phyloP scores from a whole-genome alignment of 2,113 vertebrate species.

The Oncorhynchus clarkii region DNA sequence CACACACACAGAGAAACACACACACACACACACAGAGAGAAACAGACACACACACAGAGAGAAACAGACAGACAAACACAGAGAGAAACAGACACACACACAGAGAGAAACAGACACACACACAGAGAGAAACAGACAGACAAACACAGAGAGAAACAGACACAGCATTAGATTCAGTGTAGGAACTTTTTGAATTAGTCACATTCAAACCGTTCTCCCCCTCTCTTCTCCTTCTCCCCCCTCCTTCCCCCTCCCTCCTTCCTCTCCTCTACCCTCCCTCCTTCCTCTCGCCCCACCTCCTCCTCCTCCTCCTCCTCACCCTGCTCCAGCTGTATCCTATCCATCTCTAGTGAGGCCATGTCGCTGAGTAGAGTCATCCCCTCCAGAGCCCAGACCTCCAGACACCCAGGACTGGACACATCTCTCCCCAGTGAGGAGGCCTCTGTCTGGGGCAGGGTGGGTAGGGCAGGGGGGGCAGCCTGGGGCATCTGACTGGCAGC shows the following conservation, averaged over 20 bases:
- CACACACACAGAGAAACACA: too few species aligned
- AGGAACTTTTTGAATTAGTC: too few species aligned
- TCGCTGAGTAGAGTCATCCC: constrained; percentile 94
- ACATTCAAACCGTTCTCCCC: neutral
- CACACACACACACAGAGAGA: too few species aligned
- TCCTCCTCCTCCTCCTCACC: constrained; percentile 49
- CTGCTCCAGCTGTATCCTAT: constrained; percentile 62
- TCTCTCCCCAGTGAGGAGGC: constrained; percentile 37
- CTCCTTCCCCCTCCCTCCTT: accelerated
- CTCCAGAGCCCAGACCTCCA: constrained; percentile 81
- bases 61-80: too few species aligned
- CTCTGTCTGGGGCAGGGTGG: constrained; percentile 41
- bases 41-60: too few species aligned
- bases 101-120: constrained; percentile 19
- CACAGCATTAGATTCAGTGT: neutral
- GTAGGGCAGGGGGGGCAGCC: constrained; percentile 62
- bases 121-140: neutral
- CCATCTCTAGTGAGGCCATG: constrained; percentile 87
- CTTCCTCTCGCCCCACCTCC: neutral
- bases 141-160: neutral
- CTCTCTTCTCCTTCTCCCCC: too few species aligned
- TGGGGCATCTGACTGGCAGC: constrained; percentile 88
- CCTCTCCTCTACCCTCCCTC: accelerated
- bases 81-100: constrained; percentile 50
- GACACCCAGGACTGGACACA: constrained; percentile 58